Evolutionary conservation across 2,888 invertebrate genomes (phyloP).

Genomic region (Drosophila affinis): DNA sequence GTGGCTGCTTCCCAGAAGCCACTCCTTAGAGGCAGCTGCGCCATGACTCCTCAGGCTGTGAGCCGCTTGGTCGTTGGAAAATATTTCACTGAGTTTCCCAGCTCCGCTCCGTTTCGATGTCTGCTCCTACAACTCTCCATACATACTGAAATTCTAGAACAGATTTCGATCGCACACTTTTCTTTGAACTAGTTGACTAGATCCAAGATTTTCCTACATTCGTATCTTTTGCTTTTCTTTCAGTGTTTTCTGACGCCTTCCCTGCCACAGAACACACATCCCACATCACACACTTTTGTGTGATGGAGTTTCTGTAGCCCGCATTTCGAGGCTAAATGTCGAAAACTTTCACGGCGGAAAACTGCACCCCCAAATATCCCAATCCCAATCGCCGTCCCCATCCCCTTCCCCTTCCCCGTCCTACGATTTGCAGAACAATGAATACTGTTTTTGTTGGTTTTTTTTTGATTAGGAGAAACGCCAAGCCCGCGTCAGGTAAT

Average conservation of each 20-base stretch:
- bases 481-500: slow-evolving; percentile 58
- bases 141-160: background rate
- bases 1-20: background rate
- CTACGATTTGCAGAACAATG: slow-evolving; percentile 20
- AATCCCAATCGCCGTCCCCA: no score
- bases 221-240: background rate
- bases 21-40: background rate
- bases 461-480: slow-evolving; percentile 65
- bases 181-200: background rate
- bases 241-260: slow-evolving; percentile 48
- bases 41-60: background rate
- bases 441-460: background rate
- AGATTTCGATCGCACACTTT: no score
- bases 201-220: background rate
- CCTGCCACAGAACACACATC: slow-evolving; percentile 24
- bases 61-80: background rate
- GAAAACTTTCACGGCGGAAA: slow-evolving; percentile 41
- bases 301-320: slow-evolving; percentile 46
- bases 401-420: slow-evolving; percentile 27
- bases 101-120: background rate
- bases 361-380: slow-evolving; percentile 25
- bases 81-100: background rate
- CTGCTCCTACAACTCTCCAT: background rate
- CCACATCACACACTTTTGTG: slow-evolving; percentile 31
- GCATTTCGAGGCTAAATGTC: slow-evolving; percentile 53